These are phyloP conservation scores for Panthera uncia DNA, from an alignment of 2,113 vertebrate genomes.

Conservation along the genomic window DNA sequence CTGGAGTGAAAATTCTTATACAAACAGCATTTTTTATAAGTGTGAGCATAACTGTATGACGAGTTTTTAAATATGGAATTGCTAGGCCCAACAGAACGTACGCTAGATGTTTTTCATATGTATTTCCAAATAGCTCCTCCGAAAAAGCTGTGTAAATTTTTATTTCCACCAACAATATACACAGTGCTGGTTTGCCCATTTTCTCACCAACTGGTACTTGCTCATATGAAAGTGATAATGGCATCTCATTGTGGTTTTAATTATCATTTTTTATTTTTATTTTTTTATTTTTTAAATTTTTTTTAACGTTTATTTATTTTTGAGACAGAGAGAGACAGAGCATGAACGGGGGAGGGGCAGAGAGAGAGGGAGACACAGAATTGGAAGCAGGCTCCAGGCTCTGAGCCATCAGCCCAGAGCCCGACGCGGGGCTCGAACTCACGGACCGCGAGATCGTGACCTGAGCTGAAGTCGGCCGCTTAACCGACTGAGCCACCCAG, in stretches of 20 bases:
- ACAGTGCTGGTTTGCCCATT: background rate
- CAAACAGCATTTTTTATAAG: background rate
- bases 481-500: too few species aligned
- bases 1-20: background rate
- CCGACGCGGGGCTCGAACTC: too few species aligned
- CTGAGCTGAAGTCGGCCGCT: too few species aligned
- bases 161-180: background rate
- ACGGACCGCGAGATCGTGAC: too few species aligned
- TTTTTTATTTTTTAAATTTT: too few species aligned
- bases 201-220: background rate
- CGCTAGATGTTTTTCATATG: background rate
- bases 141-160: background rate
- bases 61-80: background rate
- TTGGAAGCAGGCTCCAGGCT: too few species aligned
- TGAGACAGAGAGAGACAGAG: too few species aligned
- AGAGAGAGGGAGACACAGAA: too few species aligned
- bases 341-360: too few species aligned
- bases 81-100: background rate
- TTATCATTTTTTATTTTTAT: background rate
- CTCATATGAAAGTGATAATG: background rate
- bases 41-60: background rate
- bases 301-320: too few species aligned
- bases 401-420: too few species aligned
- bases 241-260: background rate
- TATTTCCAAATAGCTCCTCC: background rate